These are phyloP conservation scores for Antheraea assamensis DNA, from an alignment of 2,888 invertebrate genomes.

Conservation along the genomic window DNA sequence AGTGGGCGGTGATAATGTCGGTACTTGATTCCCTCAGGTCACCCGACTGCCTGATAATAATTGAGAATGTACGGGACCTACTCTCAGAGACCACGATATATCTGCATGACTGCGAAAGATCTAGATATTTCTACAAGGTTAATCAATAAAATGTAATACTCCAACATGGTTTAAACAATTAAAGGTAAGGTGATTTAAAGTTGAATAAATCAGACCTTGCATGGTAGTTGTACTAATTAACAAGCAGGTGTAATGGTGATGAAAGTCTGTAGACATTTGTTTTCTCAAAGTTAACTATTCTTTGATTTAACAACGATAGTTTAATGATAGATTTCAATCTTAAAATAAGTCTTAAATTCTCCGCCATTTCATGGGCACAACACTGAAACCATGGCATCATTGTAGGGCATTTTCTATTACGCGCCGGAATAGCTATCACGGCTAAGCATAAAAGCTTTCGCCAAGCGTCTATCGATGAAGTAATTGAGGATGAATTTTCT, in stretches of 20 bases:
- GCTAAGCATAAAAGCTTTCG: not conserved
- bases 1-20: slow-evolving; percentile 19
- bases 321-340: too few species aligned
- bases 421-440: not conserved
- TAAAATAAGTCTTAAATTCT: too few species aligned
- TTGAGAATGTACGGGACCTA: slow-evolving; percentile 9
- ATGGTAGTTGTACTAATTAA: too few species aligned
- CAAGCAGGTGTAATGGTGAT: too few species aligned
- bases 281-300: too few species aligned
- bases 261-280: too few species aligned
- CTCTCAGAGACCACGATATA: slow-evolving; percentile 3
- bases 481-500: too few species aligned
- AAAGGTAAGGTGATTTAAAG: too few species aligned
- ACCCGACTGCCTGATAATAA: slow-evolving; percentile 10
- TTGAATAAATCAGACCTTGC: too few species aligned
- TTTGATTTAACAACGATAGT: too few species aligned
- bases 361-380: too few species aligned
- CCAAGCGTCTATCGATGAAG: not conserved
- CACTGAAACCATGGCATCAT: not conserved
- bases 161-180: too few species aligned
- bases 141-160: not conserved
- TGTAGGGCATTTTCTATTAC: not conserved
- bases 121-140: slow-evolving; percentile 9
- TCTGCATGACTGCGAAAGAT: slow-evolving; percentile 8
- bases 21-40: slow-evolving; percentile 18